Evolutionary conservation across 2,797 vertebrate genomes (phyloP), one percentile per base, ranked within the genome.

Genomic region (Thunnus albacares): DNA sequence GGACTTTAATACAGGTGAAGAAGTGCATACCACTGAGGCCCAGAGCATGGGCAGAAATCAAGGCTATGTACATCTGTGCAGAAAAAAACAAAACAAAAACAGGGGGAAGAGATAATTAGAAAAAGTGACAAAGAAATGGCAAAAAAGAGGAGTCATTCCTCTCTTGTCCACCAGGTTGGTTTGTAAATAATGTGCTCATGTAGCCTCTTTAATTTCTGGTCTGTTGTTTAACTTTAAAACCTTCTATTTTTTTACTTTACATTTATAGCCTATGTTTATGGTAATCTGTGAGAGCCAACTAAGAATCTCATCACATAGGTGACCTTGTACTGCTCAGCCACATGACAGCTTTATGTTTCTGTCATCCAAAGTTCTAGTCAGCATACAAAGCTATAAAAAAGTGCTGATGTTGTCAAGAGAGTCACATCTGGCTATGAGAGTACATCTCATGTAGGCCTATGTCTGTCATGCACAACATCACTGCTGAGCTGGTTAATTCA

Each of bases 21-120:
- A 99, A 99, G 94, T 99, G 98, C 87, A 99, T 96, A 3, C 97
- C 97, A 80, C 97, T 98, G 81, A 99, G 96, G 26, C 96, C 86
- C 69, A 99, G 96, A 0, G 98, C 97, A 43, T 99, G 97, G 84
- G 97, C 94, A 35, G 98, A 99, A 80, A 99, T 98, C 87, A 98
- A 93, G 66, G 98, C 96, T 91, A 98, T 97, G 90, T 99, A 99
- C 98, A 99, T 99, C 98, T 99, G 93, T 8, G 89, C 61, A 60
- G 35, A 71, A 47, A 76, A 68, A 22, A 75, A 60, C 4, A 73
- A 7, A 68, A 63, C 4, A 73, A 7, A 68, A 63, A 15, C 45
- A 33, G 26, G 15, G 20, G 14, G 26, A 13, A 43, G n/a, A 55
- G 20, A 52, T 10, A 51, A 35, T 68, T 22, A 38, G 22, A 47